Evolutionary conservation across 2,113 vertebrate species (phyloP).

Genomic region (Microtus ochrogaster): DNA sequence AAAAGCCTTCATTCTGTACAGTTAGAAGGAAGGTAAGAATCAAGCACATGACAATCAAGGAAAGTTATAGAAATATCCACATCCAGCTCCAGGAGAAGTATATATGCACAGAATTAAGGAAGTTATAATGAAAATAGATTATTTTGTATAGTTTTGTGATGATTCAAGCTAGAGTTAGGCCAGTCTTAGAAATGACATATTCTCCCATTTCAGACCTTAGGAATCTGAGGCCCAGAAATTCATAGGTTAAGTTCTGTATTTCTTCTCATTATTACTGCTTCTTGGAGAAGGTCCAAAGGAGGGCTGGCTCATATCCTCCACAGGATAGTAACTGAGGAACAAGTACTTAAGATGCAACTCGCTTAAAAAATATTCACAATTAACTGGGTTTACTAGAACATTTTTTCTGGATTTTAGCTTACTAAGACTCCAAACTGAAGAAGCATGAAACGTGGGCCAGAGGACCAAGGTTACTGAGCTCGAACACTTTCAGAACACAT

Average conservation of each 20-base stretch:
- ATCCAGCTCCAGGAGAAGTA: neutral
- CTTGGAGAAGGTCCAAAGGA: neutral
- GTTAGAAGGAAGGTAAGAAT: neutral
- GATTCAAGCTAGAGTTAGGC: neutral
- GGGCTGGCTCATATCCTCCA: neutral
- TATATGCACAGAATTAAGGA: neutral
- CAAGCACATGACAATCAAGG: neutral
- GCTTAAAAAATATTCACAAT: neutral
- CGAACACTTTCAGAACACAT: neutral
- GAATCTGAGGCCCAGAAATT: neutral
- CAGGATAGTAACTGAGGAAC: neutral
- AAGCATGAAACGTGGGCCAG: neutral
- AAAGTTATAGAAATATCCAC: neutral
- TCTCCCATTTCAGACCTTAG: neutral
- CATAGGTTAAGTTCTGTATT: neutral
- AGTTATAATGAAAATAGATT: neutral
- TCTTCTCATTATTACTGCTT: neutral
- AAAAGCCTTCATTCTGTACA: neutral
- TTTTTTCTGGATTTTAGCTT: slow-evolving; percentile 1
- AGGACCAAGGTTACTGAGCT: neutral
- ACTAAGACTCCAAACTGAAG: neutral
- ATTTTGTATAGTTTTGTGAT: neutral
- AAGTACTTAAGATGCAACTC: neutral
- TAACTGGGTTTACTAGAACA: slow-evolving; percentile 22
- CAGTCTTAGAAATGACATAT: neutral